These are phyloP conservation scores for Bombus vancouverensis DNA, from an alignment of 1,140 invertebrate species.

Conservation along the genomic window DNA sequence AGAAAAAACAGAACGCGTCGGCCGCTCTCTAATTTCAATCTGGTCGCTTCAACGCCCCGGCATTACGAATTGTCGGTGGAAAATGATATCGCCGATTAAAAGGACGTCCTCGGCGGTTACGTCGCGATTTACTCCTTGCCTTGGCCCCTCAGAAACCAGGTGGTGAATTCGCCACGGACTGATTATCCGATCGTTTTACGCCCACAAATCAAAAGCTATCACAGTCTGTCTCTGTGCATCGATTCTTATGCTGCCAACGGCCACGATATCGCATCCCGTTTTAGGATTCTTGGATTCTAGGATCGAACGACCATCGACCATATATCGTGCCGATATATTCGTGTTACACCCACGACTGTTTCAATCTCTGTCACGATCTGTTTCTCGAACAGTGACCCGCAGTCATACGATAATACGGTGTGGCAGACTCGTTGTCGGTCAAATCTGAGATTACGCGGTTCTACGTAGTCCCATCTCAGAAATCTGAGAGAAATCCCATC, in stretches of 20 bases:
- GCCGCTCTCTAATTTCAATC: background rate
- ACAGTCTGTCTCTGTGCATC: too few relatives aligned
- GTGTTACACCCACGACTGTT: rapidly evolving
- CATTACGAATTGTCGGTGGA: background rate
- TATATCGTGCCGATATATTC: too few relatives aligned
- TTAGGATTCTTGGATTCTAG: too few relatives aligned
- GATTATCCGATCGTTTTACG: conserved; percentile 21
- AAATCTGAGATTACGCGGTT: too few relatives aligned
- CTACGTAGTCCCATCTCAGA: too few relatives aligned
- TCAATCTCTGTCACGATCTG: too few relatives aligned
- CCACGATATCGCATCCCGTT: background rate
- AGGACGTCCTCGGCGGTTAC: background rate
- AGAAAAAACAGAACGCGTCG: too few relatives aligned
- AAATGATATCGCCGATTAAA: background rate
- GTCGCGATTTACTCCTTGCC: background rate
- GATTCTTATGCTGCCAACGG: background rate
- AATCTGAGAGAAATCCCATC: too few relatives aligned
- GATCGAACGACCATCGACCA: background rate
- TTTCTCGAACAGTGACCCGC: too few relatives aligned
- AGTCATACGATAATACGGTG: too few relatives aligned
- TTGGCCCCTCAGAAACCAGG: too few relatives aligned
- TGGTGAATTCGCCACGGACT: background rate
- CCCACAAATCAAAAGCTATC: conserved; percentile 10
- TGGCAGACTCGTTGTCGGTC: too few relatives aligned
- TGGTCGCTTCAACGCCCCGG: background rate